phyloP scores from a whole-genome alignment of 2,797 vertebrate species.

The Halcyon smyrnensis region DNA sequence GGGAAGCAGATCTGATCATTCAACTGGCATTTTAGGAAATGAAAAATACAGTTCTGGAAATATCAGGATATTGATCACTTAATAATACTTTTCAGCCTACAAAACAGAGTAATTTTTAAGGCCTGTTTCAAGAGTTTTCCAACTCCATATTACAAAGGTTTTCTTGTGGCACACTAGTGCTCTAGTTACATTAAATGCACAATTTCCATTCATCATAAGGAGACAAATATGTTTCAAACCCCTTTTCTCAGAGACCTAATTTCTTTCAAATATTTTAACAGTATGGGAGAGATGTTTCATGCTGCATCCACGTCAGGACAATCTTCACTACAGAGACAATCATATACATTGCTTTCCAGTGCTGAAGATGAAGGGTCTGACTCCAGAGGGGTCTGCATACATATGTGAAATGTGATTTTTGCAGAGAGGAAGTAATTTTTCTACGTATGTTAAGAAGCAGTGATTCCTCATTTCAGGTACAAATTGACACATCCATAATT shows the following conservation, averaged over 20 bases:
- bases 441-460: not conserved
- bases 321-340: not conserved
- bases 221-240: not conserved
- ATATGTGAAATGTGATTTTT: accelerated
- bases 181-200: not conserved
- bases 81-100: not conserved
- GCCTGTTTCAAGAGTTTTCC: not conserved
- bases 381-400: not conserved
- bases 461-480: not conserved
- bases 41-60: not conserved
- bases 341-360: not conserved
- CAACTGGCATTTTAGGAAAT: not conserved
- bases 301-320: not conserved
- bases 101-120: not conserved
- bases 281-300: not conserved
- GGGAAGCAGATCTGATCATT: not conserved
- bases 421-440: not conserved
- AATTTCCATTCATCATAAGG: not conserved
- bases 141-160: not conserved
- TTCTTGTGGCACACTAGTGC: not conserved
- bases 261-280: not conserved
- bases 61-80: not conserved
- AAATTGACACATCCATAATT: not conserved
- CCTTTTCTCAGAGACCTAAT: not conserved
- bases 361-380: not conserved